Conservation (phyloP, 2,888 invertebrate genomes). For the Ptilodon capucinus region DNA sequence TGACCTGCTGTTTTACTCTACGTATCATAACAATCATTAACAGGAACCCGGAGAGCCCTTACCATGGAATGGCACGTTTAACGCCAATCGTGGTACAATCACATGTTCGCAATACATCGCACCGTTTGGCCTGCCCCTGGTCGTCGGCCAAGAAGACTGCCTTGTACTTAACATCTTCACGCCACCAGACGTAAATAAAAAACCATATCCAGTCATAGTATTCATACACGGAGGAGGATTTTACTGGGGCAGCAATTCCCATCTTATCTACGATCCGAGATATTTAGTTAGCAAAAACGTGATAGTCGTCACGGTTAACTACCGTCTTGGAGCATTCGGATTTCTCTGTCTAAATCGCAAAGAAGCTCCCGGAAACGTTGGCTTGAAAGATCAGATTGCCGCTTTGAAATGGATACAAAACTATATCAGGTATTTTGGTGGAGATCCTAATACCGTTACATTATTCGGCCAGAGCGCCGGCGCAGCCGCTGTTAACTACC, state of each 20-base stretch:
- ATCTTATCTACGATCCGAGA: slow-evolving; percentile 43
- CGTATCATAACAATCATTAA: too few relatives aligned
- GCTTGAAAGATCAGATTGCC: slow-evolving; percentile 53
- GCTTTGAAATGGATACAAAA: slow-evolving; percentile 53
- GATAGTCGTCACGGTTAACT: slow-evolving; percentile 51
- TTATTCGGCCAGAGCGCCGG: slow-evolving; percentile 56
- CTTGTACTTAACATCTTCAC: slow-evolving; percentile 51
- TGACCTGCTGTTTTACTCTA: too few relatives aligned
- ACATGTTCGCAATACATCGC: slow-evolving; percentile 33
- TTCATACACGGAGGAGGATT: slow-evolving; percentile 53
- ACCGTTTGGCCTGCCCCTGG: slow-evolving; percentile 9
- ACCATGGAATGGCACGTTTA: slow-evolving; percentile 31
- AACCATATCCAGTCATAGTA: slow-evolving; percentile 45
- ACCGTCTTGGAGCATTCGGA: slow-evolving; percentile 52
- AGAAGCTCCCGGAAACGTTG: slow-evolving; percentile 52
- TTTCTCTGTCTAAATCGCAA: slow-evolving; percentile 48
- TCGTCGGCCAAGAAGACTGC: slow-evolving; percentile 46
- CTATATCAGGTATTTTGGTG: slow-evolving; percentile 51
- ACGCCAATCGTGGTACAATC: slow-evolving; percentile 25
- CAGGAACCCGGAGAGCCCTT: slow-evolving; percentile 39
- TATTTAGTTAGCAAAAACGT: slow-evolving; percentile 45
- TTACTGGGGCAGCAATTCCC: slow-evolving; percentile 40
- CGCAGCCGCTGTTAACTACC: slow-evolving; percentile 36
- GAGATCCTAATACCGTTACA: slow-evolving; percentile 51
- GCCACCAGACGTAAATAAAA: slow-evolving; percentile 52